phyloP scores from a whole-genome alignment of 2,113 vertebrate genomes.

The Laticauda laticaudata region DNA sequence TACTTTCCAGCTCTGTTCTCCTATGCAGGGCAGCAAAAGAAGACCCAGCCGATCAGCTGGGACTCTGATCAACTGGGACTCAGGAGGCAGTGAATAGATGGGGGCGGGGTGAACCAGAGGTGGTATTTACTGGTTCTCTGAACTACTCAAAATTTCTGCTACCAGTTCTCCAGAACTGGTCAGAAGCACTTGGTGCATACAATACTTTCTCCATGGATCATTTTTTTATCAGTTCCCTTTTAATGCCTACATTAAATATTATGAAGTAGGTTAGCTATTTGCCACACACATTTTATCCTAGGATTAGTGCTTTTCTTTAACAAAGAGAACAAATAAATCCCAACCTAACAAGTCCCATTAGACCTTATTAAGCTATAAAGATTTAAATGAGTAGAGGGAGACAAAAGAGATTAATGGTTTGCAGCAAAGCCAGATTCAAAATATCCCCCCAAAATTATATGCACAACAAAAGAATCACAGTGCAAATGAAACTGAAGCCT shows the following conservation, averaged over 20 bases:
- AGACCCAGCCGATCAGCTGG: too few species aligned
- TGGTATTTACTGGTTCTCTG: too few species aligned
- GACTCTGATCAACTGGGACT: too few species aligned
- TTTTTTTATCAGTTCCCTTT: background rate
- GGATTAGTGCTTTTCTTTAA: background rate
- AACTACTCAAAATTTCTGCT: too few species aligned
- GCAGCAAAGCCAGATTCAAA: slow-evolving; percentile 7
- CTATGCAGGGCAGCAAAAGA: too few species aligned
- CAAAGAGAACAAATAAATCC: background rate
- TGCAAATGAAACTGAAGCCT: background rate
- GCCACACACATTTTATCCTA: background rate
- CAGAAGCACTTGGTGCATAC: background rate
- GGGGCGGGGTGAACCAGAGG: too few species aligned
- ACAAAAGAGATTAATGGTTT: background rate
- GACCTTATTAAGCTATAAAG: slow-evolving; percentile 7
- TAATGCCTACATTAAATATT: background rate
- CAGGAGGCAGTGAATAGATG: too few species aligned
- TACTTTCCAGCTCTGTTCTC: too few species aligned
- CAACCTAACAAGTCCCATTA: slow-evolving; percentile 15
- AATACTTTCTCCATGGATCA: background rate
- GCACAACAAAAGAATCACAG: background rate
- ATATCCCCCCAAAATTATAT: background rate
- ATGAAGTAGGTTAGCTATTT: background rate
- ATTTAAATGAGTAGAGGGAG: slow-evolving; percentile 4
- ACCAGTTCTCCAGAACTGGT: too few species aligned